Base-by-base conservation (phyloP, 2,888 invertebrate genomes). In the Dicroscelio sp. region DNA sequence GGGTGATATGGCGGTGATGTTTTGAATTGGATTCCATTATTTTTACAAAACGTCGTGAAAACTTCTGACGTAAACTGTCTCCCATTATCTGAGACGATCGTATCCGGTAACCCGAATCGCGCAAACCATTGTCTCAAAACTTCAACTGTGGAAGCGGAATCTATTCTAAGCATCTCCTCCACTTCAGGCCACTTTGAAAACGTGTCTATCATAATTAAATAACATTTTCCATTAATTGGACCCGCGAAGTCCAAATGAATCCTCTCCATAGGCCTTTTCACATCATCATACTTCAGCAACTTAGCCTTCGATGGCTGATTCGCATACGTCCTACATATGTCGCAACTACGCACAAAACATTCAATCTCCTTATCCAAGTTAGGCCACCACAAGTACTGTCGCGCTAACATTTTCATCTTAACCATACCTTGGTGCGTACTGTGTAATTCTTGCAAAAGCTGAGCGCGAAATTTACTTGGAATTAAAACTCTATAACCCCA, bases 381-480 rank as follows among this genome's bases (percentile, higher is more conserved):
- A 35, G 91, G 92, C 95, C 94, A 95, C 88, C 93, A 94, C n/a
- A 94, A 92, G 75, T 94, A 94, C 4, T 92, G 91, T 31, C 95
- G 82, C 20, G 95, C 94, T 12, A 95, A 52, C 10, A 88, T 65
- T 75, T 95, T 95, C 93, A 94, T 95, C 48, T 93, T 94, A 3
- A 92, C 92, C 17, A 95, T 92, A 0, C 95, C 95, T 30, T 93
- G 63, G 83, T 94, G 93, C 2, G 94, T 94, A 1, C 78, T 69
- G 76, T 95, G 94, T n/a, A 95, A 90, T 84, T 95, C 94, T 23
- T 93, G 23, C 5, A 95, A 69, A 1, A 95, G 71, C 27, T 82
- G 55, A 12, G 25, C 14, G 25, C 91, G 90, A 4, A 92, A 88
- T 43, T 88, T 91, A 23, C 90, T n/a, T 8, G 95, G 95, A 82